Evolutionary conservation across 2,113 vertebrate species (phyloP).

Genomic region (Pachyramphus minor): DNA sequence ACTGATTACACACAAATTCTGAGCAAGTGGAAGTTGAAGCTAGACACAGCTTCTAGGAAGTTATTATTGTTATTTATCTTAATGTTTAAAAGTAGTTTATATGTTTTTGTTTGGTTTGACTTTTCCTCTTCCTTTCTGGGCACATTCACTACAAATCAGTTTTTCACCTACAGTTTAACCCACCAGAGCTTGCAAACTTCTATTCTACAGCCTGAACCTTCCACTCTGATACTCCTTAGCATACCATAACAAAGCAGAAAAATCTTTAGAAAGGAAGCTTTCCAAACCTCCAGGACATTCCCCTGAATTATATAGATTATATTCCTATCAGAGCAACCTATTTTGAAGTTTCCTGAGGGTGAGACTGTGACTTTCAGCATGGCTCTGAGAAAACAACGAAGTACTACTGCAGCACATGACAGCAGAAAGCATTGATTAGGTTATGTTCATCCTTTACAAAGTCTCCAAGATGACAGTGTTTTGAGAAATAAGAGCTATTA

Average conservation of each 20-base stretch:
- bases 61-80: background rate
- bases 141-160: background rate
- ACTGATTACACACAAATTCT: background rate
- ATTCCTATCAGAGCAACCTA: background rate
- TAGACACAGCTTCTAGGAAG: background rate
- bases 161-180: background rate
- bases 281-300: background rate
- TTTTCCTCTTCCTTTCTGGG: background rate
- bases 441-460: background rate
- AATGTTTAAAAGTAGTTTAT: background rate
- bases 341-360: background rate
- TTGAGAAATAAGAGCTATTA: background rate
- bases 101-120: background rate
- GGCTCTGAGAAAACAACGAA: background rate
- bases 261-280: background rate
- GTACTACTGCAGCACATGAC: background rate
- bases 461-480: background rate
- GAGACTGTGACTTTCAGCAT: background rate
- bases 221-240: background rate
- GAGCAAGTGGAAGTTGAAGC: background rate
- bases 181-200: background rate
- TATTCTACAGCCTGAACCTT: background rate
- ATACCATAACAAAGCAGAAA: background rate
- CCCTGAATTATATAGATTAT: background rate
- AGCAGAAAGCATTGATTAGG: background rate